These are phyloP conservation scores for Columba livia DNA, from an alignment of 2,113 vertebrate genomes.

Conservation along the genomic window DNA sequence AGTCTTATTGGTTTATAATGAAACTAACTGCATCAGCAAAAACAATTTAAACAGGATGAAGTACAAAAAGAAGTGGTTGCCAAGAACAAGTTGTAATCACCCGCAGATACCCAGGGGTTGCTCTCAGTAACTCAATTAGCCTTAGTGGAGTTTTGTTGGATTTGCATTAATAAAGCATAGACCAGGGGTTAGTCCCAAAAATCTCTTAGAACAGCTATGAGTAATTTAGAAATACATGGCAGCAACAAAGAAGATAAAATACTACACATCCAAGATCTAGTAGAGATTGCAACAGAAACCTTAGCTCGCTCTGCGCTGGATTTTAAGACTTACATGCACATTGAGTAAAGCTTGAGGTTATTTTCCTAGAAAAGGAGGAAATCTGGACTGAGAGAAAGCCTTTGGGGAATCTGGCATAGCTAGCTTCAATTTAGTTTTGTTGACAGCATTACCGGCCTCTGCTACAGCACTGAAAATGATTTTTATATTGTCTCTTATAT, in stretches of 20 bases:
- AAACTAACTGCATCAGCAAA: constrained; percentile 33
- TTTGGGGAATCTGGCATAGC: background rate
- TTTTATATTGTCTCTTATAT: background rate
- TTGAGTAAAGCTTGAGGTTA: background rate
- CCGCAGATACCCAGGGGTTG: background rate
- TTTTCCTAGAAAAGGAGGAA: background rate
- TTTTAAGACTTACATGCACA: background rate
- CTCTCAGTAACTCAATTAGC: constrained; percentile 44
- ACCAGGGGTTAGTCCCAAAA: constrained; percentile 21
- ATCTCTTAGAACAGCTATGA: background rate
- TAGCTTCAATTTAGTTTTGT: background rate
- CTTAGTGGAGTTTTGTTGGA: constrained; percentile 7
- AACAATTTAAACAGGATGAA: background rate
- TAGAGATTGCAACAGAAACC: background rate
- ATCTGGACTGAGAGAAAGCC: background rate
- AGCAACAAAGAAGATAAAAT: background rate
- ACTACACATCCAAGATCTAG: background rate
- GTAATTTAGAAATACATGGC: background rate
- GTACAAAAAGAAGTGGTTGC: background rate
- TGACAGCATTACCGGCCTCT: background rate
- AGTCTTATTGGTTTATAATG: background rate
- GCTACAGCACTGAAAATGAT: background rate
- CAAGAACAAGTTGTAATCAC: constrained; percentile 24
- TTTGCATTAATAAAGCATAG: constrained; percentile 49
- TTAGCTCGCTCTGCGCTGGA: background rate